These are phyloP conservation scores for Xylophagus ater DNA, from an alignment of 2,888 invertebrate species.

Conservation along the genomic window DNA sequence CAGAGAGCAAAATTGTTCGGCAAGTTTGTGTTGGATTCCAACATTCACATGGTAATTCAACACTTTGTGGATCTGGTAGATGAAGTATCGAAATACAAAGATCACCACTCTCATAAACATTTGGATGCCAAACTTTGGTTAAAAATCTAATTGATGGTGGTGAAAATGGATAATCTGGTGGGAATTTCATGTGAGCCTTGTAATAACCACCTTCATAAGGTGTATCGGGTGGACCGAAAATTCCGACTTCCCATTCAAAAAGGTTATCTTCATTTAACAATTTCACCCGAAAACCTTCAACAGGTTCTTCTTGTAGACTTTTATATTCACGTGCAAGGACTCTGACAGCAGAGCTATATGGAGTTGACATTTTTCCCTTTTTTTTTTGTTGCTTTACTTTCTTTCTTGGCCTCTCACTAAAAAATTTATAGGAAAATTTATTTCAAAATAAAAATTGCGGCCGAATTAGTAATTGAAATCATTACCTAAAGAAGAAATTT, in stretches of 20 bases:
- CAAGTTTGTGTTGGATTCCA: conserved; percentile 99
- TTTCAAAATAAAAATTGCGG: too few relatives aligned
- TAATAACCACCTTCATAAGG: conserved; percentile 99
- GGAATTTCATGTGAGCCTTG: conserved; percentile 99
- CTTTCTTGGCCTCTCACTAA: too few relatives aligned
- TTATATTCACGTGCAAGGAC: conserved; percentile 91
- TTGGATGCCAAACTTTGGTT: conserved; percentile 99
- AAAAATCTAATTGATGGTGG: conserved; percentile 96
- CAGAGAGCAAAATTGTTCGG: conserved; percentile 93
- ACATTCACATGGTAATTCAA: conserved; percentile 96
- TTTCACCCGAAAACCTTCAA: conserved; percentile 95
- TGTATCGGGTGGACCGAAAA: conserved; percentile 98
- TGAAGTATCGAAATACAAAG: conserved; percentile 98
- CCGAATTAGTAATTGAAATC: too few relatives aligned
- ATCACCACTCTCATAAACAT: conserved; percentile 99
- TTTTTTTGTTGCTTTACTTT: too few relatives aligned
- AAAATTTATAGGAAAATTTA: too few relatives aligned
- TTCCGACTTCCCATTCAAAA: conserved; percentile 99
- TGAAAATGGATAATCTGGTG: conserved; percentile 96
- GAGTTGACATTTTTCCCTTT: conserved; percentile 41
- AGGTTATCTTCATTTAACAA: conserved; percentile 94
- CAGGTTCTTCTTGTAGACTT: conserved; percentile 92
- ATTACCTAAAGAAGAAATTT: too few relatives aligned
- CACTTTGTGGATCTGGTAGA: conserved; percentile 98
- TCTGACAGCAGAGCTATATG: conserved; percentile 79